Evolutionary conservation across 1,140 invertebrate species (phyloP), one percentile per base, ranked within the genome.

Genomic region (Leptinotarsa texana): DNA sequence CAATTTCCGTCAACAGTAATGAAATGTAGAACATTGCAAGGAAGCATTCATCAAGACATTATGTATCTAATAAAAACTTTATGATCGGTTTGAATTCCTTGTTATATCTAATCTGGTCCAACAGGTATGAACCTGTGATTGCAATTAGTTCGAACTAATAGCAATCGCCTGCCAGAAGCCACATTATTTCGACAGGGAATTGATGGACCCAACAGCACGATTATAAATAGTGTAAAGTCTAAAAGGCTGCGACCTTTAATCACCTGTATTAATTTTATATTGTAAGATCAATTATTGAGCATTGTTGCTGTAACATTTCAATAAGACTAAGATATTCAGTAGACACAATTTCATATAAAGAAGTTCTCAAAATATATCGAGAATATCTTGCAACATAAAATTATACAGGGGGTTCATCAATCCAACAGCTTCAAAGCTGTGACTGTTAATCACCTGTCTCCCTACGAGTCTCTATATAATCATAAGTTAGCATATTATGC

Each of bases 371-470:
- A 11, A 27, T 21, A 66, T 63, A 61, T 48, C 74, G 17, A 13
- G 27, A 13, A 67, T 42, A 42, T 18, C 17, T n/a, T 21, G 67
- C 47, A 22, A 49, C 47, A 73, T 74, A 73, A 61, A 67, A 74
- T 68, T 57, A 80, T 79, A 80, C 81, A 82, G 80, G 81, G 80
- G 81, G 80, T 74, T 76, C 77, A 78, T 75, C 80, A 82, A 80
- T 82, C 81, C 81, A 82, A 82, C 81, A 82, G 81, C 81, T 63
- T 33, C 61, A 73, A 62, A 74, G 81, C 81, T 82, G 81, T 81
- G 81, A 82, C 81, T 42, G 76, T 49, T 67, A 63, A 81, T 82
- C 81, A 80, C 81, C 81, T 82, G 81, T 80, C 80, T 70, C 76
- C 78, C 76, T 79, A 80, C 76, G 70, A 79, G 72, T 75, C 74